These are phyloP conservation scores for Antennarius maculatus DNA, from an alignment of 2,797 vertebrate species.

Conservation along the genomic window DNA sequence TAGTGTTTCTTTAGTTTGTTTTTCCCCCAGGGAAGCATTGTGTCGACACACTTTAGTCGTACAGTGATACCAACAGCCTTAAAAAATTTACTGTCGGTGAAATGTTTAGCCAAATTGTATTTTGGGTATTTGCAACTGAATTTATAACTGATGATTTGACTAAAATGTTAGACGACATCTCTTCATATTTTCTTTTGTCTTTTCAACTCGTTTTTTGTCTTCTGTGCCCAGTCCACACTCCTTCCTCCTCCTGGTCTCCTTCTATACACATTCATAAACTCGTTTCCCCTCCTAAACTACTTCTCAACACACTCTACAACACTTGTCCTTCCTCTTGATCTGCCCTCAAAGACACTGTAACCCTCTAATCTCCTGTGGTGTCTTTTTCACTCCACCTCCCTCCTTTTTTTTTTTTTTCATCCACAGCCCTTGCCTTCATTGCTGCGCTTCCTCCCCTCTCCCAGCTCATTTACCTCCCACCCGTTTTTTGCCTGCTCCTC, in stretches of 20 bases:
- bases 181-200: not conserved
- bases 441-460: conserved; percentile 17
- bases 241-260: conserved; percentile 6
- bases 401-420: conserved; percentile 16
- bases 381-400: conserved; percentile 14
- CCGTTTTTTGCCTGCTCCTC: conserved; percentile 43
- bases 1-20: too few relatives aligned
- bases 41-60: too few relatives aligned
- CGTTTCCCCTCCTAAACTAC: conserved; percentile 8
- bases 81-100: too few relatives aligned
- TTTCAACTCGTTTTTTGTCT: conserved; percentile 5
- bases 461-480: conserved; percentile 37
- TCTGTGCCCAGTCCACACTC: not conserved
- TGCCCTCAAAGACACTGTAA: conserved; percentile 34
- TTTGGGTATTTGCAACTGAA: not conserved
- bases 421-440: conserved; percentile 27
- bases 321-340: conserved; percentile 20
- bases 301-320: conserved; percentile 11
- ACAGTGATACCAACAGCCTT: too few relatives aligned
- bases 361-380: conserved; percentile 30
- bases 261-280: conserved; percentile 13
- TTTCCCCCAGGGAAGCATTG: too few relatives aligned
- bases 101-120: not conserved
- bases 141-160: not conserved
- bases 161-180: not conserved